Evolutionary conservation across 2,113 vertebrate species (phyloP).

Genomic region (Polypterus senegalus): DNA sequence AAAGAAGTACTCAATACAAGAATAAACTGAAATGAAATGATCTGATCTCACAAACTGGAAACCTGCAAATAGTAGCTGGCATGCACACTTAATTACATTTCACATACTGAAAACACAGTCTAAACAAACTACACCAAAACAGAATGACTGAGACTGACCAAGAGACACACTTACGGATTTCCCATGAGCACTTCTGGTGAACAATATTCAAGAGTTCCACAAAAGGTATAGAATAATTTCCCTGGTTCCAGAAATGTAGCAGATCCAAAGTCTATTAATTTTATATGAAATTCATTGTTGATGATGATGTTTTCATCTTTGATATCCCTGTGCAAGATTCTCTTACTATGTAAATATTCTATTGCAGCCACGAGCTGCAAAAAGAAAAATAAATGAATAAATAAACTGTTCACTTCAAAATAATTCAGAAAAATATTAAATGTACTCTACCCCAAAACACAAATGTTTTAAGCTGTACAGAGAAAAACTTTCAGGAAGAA

Average conservation of each 20-base stretch:
- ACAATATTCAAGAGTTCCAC: conserved; percentile 85
- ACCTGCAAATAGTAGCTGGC: no score
- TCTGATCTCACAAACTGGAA: no score
- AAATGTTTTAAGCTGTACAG: no score
- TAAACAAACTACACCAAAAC: no score
- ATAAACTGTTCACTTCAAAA: conserved; percentile 8
- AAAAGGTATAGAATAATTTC: conserved; percentile 78
- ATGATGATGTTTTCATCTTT: conserved; percentile 93
- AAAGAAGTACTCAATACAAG: no score
- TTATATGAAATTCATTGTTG: conserved; percentile 72
- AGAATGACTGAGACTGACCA: no score
- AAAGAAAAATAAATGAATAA: not conserved
- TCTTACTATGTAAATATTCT: conserved; percentile 59
- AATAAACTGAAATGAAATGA: no score
- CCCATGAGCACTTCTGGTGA: conserved; percentile 85
- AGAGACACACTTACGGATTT: conserved; percentile 58
- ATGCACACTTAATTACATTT: no score
- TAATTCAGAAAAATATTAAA: not conserved
- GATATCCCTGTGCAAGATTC: conserved; percentile 79
- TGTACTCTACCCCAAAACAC: no score
- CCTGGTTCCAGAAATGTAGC: conserved; percentile 63
- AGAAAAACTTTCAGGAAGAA: no score
- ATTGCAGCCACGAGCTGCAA: conserved; percentile 76
- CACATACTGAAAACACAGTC: no score
- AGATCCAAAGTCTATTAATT: conserved; percentile 84